phyloP scores from a whole-genome alignment of 2,797 vertebrate species.

The Morus bassanus region DNA sequence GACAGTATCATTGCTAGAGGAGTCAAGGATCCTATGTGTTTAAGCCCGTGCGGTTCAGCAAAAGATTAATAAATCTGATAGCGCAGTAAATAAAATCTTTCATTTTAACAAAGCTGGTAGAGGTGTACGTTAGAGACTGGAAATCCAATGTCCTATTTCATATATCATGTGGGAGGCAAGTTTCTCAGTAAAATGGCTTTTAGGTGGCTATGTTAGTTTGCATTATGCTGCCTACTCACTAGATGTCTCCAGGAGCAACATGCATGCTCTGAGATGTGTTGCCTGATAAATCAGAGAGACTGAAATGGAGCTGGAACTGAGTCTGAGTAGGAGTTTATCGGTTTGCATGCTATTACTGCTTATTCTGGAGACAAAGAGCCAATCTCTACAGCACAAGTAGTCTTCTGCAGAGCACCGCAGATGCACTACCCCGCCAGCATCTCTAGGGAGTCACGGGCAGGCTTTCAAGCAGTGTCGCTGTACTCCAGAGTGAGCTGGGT shows the following conservation, averaged over 20 bases:
- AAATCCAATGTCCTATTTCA: not conserved
- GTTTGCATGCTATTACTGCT: not conserved
- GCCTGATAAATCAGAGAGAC: not conserved
- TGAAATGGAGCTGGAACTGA: not conserved
- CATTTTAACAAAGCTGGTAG: not conserved
- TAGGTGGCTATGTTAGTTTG: not conserved
- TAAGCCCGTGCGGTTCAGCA: not conserved
- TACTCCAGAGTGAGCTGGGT: not conserved
- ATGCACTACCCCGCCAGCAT: not conserved
- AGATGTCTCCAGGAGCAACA: constrained; percentile 29
- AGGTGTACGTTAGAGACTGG: not conserved
- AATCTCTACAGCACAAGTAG: not conserved
- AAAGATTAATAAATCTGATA: not conserved
- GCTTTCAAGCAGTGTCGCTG: no score
- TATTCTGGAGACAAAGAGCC: not conserved
- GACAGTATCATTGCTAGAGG: not conserved
- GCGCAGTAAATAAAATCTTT: not conserved
- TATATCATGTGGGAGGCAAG: rapidly evolving
- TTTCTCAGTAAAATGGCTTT: not conserved
- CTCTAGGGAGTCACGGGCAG: not conserved
- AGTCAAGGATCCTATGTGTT: not conserved
- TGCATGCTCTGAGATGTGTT: rapidly evolving
- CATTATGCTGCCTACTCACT: constrained; percentile 6
- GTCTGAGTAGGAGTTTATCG: not conserved
- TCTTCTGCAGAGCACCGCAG: not conserved